Percentiles rank a stretch among this genome's conserved stretches.
Evolutionary conservation across 53 echinoderm and acorn worm species (phyloP).

Genomic region (Paracentrotus lividus): DNA sequence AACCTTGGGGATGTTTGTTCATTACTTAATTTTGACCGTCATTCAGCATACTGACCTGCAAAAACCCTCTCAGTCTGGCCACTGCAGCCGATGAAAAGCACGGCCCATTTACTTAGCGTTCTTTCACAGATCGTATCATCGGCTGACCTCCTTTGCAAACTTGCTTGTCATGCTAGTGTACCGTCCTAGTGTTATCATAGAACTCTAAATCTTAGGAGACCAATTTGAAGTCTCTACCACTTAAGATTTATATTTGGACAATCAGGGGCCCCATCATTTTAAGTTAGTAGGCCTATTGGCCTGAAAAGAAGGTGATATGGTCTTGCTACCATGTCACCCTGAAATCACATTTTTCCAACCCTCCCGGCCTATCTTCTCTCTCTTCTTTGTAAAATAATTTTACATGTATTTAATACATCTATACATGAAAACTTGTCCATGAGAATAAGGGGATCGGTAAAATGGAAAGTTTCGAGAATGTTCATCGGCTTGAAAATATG

Average conservation of each 20-base stretch:
- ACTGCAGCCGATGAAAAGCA: not conserved
- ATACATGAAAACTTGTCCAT: too few relatives aligned
- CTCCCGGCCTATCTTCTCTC: too few relatives aligned
- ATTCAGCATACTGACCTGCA: constrained; percentile 38
- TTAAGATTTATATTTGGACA: not conserved
- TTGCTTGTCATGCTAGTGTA: constrained; percentile 41
- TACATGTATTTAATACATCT: too few relatives aligned
- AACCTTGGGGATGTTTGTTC: constrained; percentile 47
- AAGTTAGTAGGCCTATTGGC: too few relatives aligned
- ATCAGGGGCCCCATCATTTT: not conserved
- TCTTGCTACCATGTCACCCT: too few relatives aligned
- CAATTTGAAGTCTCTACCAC: not conserved
- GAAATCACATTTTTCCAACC: too few relatives aligned
- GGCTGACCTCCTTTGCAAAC: constrained; percentile 15
- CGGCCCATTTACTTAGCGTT: constrained; percentile 1
- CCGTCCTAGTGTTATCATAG: not conserved
- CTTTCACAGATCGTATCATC: constrained; percentile 22
- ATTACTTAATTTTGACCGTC: constrained; percentile 39
- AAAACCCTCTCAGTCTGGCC: constrained; percentile 23
- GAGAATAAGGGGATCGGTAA: too few relatives aligned
- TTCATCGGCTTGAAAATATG: too few relatives aligned
- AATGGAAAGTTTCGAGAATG: too few relatives aligned
- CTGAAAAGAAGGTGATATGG: too few relatives aligned
- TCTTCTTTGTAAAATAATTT: too few relatives aligned
- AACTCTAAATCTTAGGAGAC: not conserved